A percentile compares a stretch with the other conserved stretches of the same genome.
These are phyloP conservation scores for Lissonota sp. DNA, from an alignment of 2,888 invertebrate species.

Conservation along the genomic window DNA sequence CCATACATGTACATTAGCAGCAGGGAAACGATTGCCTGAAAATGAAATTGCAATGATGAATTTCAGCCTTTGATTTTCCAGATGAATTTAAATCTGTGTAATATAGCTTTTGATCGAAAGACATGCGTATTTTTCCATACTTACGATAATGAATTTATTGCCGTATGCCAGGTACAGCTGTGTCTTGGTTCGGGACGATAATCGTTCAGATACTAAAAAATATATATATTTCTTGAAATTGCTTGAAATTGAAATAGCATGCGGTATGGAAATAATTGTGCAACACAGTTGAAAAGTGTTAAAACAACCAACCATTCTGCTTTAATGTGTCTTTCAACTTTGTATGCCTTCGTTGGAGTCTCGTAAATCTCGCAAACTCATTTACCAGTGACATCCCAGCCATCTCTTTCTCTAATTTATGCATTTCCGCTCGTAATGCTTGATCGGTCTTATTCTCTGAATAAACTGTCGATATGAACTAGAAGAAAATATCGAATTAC, in stretches of 20 bases:
- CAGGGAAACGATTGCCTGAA: conserved; percentile 71
- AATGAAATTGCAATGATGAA: conserved; percentile 28
- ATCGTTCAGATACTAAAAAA: conserved; percentile 67
- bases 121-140: conserved; percentile 63
- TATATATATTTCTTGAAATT: too few relatives aligned
- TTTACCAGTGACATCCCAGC: conserved; percentile 80
- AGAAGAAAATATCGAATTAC: conserved; percentile 38
- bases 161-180: conserved; percentile 69
- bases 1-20: conserved; percentile 74
- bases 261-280: not conserved
- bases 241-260: too few relatives aligned
- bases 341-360: conserved; percentile 80
- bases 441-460: conserved; percentile 68
- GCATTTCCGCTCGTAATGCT: conserved; percentile 72
- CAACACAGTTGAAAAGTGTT: not conserved
- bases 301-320: conserved; percentile 73
- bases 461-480: conserved; percentile 72
- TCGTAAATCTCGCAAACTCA: conserved; percentile 83
- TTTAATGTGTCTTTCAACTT: conserved; percentile 77
- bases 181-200: conserved; percentile 68
- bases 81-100: not conserved
- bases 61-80: not conserved
- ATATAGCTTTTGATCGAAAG: not conserved
- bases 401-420: conserved; percentile 78
- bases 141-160: conserved; percentile 75